Conservation (phyloP, 2,113 vertebrate genomes). For the Hyla sarda region DNA sequence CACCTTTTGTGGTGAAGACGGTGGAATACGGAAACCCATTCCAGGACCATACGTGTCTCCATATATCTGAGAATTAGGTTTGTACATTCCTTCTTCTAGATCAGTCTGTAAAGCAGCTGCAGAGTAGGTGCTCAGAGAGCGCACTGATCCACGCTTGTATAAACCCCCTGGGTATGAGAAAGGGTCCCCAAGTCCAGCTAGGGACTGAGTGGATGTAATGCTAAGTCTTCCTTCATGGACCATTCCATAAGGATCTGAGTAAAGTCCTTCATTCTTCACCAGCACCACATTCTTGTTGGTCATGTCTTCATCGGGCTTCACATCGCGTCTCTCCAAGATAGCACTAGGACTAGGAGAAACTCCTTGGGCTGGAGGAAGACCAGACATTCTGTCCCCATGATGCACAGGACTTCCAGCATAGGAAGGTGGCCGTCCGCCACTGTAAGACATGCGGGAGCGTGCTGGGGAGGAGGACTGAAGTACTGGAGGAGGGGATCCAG, state of each 20-base stretch:
- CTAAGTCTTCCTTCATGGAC: constrained; percentile 94
- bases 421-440: constrained; percentile 87
- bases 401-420: constrained; percentile 83
- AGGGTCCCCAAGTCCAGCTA: constrained; percentile 88
- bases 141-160: constrained; percentile 91
- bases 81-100: constrained; percentile 91
- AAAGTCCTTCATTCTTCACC: constrained; percentile 92
- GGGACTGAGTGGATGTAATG: constrained; percentile 90
- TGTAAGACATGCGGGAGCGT: constrained; percentile 93
- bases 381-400: constrained; percentile 76
- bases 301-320: constrained; percentile 95
- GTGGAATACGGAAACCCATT: constrained; percentile 88
- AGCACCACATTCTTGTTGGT: constrained; percentile 90
- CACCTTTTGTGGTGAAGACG: constrained; percentile 94
- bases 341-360: constrained; percentile 93
- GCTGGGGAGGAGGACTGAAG: constrained; percentile 85
- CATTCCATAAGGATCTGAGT: constrained; percentile 92
- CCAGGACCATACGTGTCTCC: constrained; percentile 82
- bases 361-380: constrained; percentile 76
- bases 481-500: constrained; percentile 63
- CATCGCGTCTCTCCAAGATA: constrained; percentile 95
- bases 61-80: constrained; percentile 87
- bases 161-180: constrained; percentile 90
- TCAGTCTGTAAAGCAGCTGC: constrained; percentile 91
- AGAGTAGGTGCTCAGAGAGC: constrained; percentile 95